Conservation (phyloP, 2,797 vertebrate genomes). For the Emys orbicularis region DNA sequence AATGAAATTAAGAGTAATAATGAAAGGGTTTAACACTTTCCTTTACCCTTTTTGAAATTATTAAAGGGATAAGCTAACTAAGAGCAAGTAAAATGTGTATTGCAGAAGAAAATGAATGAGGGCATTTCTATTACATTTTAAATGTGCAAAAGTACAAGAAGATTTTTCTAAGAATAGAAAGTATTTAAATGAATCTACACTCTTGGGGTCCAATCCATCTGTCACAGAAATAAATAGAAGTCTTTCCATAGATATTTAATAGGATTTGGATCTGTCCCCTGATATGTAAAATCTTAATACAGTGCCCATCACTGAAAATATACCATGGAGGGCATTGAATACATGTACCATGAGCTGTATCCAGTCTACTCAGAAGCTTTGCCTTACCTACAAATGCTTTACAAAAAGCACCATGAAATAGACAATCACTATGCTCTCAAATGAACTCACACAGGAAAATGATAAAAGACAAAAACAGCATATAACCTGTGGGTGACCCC, state of each 20-base stretch:
- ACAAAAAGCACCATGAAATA: not conserved
- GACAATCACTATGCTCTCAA: not conserved
- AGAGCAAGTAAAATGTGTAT: not conserved
- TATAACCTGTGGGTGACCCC: not conserved
- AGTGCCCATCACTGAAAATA: slow-evolving; percentile 5
- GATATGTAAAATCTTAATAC: not conserved
- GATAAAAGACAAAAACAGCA: not conserved
- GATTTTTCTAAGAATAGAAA: not conserved
- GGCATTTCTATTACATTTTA: not conserved
- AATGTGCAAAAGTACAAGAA: not conserved
- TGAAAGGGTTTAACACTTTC: not conserved
- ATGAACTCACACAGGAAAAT: not conserved
- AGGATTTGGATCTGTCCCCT: not conserved
- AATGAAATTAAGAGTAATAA: not conserved
- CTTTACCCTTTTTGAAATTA: not conserved
- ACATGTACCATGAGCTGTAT: slow-evolving; percentile 15
- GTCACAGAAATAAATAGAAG: not conserved
- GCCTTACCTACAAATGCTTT: slow-evolving; percentile 30
- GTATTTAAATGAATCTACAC: not conserved
- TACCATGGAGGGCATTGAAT: not conserved
- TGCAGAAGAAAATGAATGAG: not conserved
- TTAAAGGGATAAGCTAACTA: not conserved
- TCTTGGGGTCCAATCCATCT: not conserved
- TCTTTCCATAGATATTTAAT: not conserved
- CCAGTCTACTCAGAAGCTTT: slow-evolving; percentile 21